Base-by-base conservation (phyloP, 2,797 vertebrate genomes). In the Oreochromis grahami region DNA sequence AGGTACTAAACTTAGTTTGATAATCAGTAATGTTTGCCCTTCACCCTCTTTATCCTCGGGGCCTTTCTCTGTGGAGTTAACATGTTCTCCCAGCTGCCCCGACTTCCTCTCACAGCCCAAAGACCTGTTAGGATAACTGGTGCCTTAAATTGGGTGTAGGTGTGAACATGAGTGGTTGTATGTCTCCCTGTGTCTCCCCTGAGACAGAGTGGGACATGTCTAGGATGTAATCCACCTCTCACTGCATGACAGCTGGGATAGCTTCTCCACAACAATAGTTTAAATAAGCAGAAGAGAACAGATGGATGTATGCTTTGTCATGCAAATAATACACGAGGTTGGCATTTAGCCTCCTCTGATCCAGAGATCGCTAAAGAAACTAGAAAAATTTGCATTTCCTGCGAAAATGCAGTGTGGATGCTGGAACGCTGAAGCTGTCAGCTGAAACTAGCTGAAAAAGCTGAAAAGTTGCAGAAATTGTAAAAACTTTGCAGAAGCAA, bases 271-370 rank as follows among this genome's bases (percentile, higher is more conserved):
- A 1, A 63, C 32, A 19, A 11, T 60, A 19, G 6, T 34, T 34
- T 36, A 0, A 11, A 63, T 36, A 63, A 36, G 17, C 17, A 32
- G 55, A 32, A 34, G 29, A 34, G 9, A 60, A 58, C 0, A 32
- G 26, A 12, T 41, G 10, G 38, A 60, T 34, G 56, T 13, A 13
- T 43, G 41, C 12, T 2, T 32, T 36, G 34, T 60, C 29, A 19
- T 60, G 15, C 32, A 1, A 6, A 58, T 56, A 32, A 32, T 10
- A 32, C 51, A 1, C 26, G 0, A 63, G 19, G 19, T 1, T 9
- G 36, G 7, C 36, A 15, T 41, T 68, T 14, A 68, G 12, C 5
- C 36, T 0, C 1, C 0, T 1, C 0, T 68, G 63, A 43, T 41
- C 21, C 38, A 17, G 0, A 45, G 24, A 19, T 17, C 14, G 6